A percentile compares a stretch with the other conserved stretches of the same genome.
These are phyloP conservation scores for Schizopygopsis pylzovi DNA, from an alignment of 2,797 vertebrate genomes.

Conservation along the genomic window DNA sequence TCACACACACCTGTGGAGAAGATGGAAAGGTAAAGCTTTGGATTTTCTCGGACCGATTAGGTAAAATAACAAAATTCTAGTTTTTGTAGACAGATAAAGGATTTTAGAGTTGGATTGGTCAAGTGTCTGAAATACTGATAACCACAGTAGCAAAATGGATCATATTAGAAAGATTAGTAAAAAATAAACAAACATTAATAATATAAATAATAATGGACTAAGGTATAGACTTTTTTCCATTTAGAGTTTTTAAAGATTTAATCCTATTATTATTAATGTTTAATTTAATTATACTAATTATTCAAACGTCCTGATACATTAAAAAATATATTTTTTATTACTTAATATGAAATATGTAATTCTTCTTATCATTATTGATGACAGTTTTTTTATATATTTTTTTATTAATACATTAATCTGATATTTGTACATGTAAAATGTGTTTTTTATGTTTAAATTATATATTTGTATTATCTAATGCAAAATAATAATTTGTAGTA, in stretches of 20 bases:
- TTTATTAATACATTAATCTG: background rate
- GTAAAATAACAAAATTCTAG: background rate
- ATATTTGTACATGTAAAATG: background rate
- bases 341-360: background rate
- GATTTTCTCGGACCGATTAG: background rate
- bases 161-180: background rate
- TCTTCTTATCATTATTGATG: background rate
- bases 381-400: no score
- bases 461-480: background rate
- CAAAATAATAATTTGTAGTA: background rate
- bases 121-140: background rate
- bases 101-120: background rate
- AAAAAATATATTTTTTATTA: background rate
- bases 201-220: background rate
- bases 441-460: background rate
- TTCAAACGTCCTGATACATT: background rate
- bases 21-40: background rate
- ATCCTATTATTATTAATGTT: background rate
- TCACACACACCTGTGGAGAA: conserved; percentile 81
- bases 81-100: background rate
- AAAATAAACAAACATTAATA: background rate
- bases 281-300: background rate
- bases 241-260: background rate
- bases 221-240: background rate
- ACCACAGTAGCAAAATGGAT: background rate